Evolutionary conservation across 2,113 vertebrate genomes (phyloP).

Genomic region (Alexandromys fortis): DNA sequence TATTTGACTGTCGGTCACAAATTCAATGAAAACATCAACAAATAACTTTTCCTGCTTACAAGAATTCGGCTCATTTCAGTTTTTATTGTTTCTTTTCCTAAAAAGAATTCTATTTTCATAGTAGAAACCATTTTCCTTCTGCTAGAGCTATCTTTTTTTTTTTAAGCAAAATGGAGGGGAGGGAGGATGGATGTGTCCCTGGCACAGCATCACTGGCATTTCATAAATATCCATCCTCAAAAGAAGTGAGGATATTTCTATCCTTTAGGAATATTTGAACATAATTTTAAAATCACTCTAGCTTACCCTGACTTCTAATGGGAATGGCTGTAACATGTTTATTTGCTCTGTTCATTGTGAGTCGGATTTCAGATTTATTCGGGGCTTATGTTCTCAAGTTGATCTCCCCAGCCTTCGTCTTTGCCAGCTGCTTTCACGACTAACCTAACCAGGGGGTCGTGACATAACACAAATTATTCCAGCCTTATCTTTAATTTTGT

Average conservation of each 20-base stretch:
- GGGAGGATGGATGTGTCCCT: background rate
- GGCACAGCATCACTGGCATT: background rate
- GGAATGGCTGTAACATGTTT: slow-evolving; percentile 42
- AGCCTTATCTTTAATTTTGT: slow-evolving; percentile 41
- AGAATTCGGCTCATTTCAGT: slow-evolving; percentile 42
- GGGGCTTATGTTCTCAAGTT: background rate
- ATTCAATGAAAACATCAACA: background rate
- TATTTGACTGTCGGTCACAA: background rate
- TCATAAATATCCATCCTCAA: slow-evolving; percentile 16
- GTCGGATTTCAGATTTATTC: background rate
- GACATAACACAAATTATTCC: slow-evolving; percentile 36
- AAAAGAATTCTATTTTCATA: slow-evolving; percentile 18
- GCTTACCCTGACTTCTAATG: slow-evolving; percentile 60
- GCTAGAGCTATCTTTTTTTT: background rate
- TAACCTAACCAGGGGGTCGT: background rate
- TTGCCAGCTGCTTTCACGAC: slow-evolving; percentile 14
- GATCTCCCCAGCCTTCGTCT: background rate
- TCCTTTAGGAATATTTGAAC: slow-evolving; percentile 49
- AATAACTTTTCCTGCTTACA: slow-evolving; percentile 30
- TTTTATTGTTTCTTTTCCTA: slow-evolving; percentile 48
- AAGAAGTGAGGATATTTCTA: slow-evolving; percentile 19
- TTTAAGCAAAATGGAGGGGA: background rate
- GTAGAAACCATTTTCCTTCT: background rate
- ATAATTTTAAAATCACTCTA: slow-evolving; percentile 63
- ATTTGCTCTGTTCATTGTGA: background rate